Percentiles rank a stretch among this genome's conserved stretches.
phyloP scores from a whole-genome alignment of 2,888 invertebrate genomes.

The Tiliacea citrago region DNA sequence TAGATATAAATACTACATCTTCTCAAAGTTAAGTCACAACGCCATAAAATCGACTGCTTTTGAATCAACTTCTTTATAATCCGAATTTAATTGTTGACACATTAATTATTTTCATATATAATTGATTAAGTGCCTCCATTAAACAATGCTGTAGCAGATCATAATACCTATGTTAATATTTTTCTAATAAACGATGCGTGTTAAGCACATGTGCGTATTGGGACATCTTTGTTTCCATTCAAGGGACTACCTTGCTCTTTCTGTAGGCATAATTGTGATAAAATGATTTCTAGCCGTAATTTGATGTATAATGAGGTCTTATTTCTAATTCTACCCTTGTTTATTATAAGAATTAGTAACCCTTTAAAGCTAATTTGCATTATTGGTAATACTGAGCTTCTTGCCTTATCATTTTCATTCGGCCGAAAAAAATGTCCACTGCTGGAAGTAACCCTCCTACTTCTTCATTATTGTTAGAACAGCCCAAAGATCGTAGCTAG shows the following conservation, averaged over 20 bases:
- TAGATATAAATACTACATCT: not conserved
- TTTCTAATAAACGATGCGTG: slow-evolving; percentile 16
- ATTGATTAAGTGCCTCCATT: slow-evolving; percentile 44
- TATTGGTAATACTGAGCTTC: not conserved
- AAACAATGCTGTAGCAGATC: slow-evolving; percentile 40
- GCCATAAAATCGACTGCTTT: slow-evolving; percentile 6
- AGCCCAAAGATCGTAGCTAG: no score
- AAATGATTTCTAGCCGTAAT: no score
- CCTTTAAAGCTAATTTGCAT: no score
- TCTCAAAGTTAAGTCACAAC: slow-evolving; percentile 6
- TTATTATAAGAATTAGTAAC: not conserved
- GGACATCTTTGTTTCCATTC: not conserved
- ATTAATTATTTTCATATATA: slow-evolving; percentile 52
- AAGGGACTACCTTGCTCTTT: not conserved
- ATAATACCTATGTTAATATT: slow-evolving; percentile 10
- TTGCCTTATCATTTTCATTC: not conserved
- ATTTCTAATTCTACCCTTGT: not conserved
- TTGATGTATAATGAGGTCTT: not conserved
- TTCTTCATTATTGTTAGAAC: not conserved
- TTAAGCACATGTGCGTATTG: slow-evolving; percentile 13
- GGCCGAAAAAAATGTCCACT: accelerated
- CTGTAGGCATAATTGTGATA: not conserved
- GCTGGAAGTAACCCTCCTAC: not conserved
- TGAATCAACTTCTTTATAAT: slow-evolving; percentile 6
- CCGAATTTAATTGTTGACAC: slow-evolving; percentile 34